Conservation (phyloP, 2,113 vertebrate species). For the Oceanites oceanicus region DNA sequence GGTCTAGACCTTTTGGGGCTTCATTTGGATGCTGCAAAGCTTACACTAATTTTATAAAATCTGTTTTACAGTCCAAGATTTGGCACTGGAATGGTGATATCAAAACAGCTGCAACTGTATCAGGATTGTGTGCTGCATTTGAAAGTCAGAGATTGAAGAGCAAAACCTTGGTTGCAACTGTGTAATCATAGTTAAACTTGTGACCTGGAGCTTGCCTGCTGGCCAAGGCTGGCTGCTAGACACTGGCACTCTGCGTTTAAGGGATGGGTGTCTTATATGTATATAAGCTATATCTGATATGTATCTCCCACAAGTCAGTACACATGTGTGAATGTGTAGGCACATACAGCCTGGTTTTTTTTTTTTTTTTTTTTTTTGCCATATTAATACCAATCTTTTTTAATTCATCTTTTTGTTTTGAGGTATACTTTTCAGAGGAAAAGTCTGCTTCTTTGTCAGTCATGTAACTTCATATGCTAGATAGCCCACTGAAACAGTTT, state of each 20-base stretch:
- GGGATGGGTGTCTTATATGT: background rate
- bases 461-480: background rate
- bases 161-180: background rate
- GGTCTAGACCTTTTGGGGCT: background rate
- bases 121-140: rapidly evolving
- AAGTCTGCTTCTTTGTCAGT: background rate
- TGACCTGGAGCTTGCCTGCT: background rate
- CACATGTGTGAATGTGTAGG: background rate
- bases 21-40: background rate
- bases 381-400: background rate
- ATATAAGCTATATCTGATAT: too few species aligned
- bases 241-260: background rate
- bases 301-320: background rate
- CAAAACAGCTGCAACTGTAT: background rate
- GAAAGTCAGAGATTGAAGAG: background rate
- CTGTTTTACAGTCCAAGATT: background rate
- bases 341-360: background rate
- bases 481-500: background rate
- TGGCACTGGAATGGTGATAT: background rate
- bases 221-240: background rate
- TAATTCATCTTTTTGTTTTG: background rate
- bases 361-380: background rate
- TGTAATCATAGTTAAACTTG: background rate
- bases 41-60: background rate
- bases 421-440: background rate